Percentiles rank a stretch among this genome's conserved stretches.
These are phyloP conservation scores for Choristoneura fumiferana DNA, from an alignment of 1,140 invertebrate genomes.

Conservation along the genomic window DNA sequence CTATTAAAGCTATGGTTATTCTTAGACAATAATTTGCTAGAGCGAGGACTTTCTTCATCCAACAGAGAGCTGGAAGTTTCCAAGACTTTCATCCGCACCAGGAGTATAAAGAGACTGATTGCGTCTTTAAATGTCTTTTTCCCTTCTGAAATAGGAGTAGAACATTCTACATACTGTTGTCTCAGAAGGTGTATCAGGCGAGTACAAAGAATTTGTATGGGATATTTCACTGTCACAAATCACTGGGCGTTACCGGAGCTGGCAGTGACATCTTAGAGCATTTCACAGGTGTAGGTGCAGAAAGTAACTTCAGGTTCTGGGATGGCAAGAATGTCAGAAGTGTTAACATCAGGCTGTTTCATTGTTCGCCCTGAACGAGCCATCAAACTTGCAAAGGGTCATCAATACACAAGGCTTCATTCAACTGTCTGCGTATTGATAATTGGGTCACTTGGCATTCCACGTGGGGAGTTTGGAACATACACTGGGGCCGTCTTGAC, in stretches of 20 bases:
- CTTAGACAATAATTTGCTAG: conserved; percentile 45
- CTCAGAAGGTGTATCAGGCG: conserved; percentile 34
- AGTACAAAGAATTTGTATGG: conserved; percentile 34
- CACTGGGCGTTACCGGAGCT: conserved; percentile 55
- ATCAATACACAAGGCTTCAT: conserved; percentile 82
- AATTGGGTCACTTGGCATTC: conserved; percentile 69
- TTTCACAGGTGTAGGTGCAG: conserved; percentile 44
- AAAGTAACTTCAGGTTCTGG: not conserved
- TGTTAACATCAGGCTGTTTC: conserved; percentile 36
- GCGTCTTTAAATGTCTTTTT: conserved; percentile 73
- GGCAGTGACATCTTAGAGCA: conserved; percentile 56
- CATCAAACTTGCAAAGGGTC: conserved; percentile 65
- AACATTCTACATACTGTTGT: conserved; percentile 41
- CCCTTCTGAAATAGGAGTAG: conserved; percentile 42
- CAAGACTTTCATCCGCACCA: conserved; percentile 44
- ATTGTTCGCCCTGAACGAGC: conserved; percentile 55
- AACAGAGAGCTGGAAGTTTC: conserved; percentile 36
- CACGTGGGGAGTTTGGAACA: conserved; percentile 64
- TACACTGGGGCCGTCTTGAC: conserved; percentile 83
- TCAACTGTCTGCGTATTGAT: conserved; percentile 93
- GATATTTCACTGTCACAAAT: conserved; percentile 42
- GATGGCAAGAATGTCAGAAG: conserved; percentile 8
- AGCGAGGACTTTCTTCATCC: conserved; percentile 46
- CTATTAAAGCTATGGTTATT: conserved; percentile 6
- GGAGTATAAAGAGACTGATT: conserved; percentile 66